Evolutionary conservation across 23 tunicate genomes (phyloP).

Genomic region (Pegea sp.): DNA sequence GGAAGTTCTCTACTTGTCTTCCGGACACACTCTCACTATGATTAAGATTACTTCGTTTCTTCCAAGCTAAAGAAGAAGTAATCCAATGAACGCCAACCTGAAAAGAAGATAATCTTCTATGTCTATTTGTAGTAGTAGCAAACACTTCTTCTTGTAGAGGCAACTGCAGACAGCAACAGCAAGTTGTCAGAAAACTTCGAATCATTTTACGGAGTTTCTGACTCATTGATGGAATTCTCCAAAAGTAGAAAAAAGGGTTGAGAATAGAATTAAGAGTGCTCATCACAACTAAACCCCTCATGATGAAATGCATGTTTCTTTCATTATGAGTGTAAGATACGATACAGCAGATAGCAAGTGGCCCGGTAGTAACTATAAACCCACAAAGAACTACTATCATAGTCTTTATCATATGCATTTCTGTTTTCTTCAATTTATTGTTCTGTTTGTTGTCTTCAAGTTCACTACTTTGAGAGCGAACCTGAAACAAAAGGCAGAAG

Average conservation of each 20-base stretch:
- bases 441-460: background rate
- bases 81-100: background rate
- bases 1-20: too few species aligned
- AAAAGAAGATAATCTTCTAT: background rate
- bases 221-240: slow-evolving; percentile 38
- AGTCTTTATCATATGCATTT: slow-evolving; percentile 43
- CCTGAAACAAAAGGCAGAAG: slow-evolving; percentile 1
- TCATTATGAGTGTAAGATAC: slow-evolving; percentile 23
- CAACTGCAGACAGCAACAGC: too few species aligned
- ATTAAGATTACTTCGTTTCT: too few species aligned
- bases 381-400: slow-evolving; percentile 46
- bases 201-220: slow-evolving; percentile 15
- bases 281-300: slow-evolving; percentile 44
- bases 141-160: too few species aligned
- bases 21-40: too few species aligned
- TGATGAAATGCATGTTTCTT: slow-evolving; percentile 18
- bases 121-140: background rate
- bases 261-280: slow-evolving; percentile 51
- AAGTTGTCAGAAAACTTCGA: slow-evolving; percentile 1
- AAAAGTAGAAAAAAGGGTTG: slow-evolving; percentile 57
- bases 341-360: slow-evolving; percentile 32
- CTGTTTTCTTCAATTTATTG: slow-evolving; percentile 6
- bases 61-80: too few species aligned
- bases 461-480: slow-evolving; percentile 2
- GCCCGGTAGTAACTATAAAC: slow-evolving; percentile 43